Percentiles rank a stretch among this genome's conserved stretches.
These are phyloP conservation scores for Platycercus adscitus DNA, from an alignment of 2,113 vertebrate species.

Conservation along the genomic window DNA sequence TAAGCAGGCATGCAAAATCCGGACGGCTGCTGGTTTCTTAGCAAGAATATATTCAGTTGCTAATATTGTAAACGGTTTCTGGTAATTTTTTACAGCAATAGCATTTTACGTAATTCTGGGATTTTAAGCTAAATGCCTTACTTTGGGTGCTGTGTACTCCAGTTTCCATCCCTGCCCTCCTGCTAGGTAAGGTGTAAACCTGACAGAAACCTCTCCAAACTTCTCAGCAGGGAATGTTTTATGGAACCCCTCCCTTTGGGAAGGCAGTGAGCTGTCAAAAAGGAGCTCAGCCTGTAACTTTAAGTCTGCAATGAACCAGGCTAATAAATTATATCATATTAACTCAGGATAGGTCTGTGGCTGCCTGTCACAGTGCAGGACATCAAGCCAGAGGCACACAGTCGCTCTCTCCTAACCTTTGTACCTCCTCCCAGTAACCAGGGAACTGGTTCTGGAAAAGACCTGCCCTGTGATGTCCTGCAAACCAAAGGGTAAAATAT, in stretches of 20 bases:
- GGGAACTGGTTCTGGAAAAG: not conserved
- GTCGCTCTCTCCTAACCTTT: conserved; percentile 19
- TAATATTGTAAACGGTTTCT: not conserved
- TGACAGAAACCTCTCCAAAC: not conserved
- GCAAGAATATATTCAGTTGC: not conserved
- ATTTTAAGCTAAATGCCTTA: not conserved
- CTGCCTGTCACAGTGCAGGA: not conserved
- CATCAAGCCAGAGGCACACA: not conserved
- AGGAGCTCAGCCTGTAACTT: not conserved
- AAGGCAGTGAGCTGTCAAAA: rapidly evolving
- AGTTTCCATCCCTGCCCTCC: not conserved
- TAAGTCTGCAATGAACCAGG: not conserved
- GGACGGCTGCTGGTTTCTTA: not conserved
- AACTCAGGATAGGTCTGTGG: not conserved
- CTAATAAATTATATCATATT: conserved; percentile 22
- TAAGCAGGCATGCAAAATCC: not conserved
- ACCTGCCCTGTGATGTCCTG: not conserved
- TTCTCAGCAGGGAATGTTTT: not conserved
- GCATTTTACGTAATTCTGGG: not conserved
- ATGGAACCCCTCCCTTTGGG: not conserved
- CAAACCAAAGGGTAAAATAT: not conserved
- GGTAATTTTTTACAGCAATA: not conserved
- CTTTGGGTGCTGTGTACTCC: not conserved
- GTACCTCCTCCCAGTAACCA: not conserved
- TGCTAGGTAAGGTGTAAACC: not conserved